A percentile compares a stretch with the other conserved stretches of the same genome.
Evolutionary conservation across 2,797 vertebrate species (phyloP).

Genomic region (Periophthalmus magnuspinnatus): DNA sequence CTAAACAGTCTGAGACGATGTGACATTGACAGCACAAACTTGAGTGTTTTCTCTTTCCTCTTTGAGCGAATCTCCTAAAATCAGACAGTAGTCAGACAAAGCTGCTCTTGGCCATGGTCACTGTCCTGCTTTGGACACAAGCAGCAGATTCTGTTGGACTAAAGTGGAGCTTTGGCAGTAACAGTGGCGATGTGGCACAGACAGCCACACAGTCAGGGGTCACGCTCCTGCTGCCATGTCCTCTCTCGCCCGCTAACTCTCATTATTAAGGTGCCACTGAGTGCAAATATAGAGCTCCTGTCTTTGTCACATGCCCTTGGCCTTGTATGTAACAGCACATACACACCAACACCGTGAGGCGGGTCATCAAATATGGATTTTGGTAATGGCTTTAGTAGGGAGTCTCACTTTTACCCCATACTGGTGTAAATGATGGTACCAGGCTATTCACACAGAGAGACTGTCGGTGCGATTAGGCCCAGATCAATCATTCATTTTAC

Average conservation of each 20-base stretch:
- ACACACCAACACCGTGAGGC: constrained; percentile 21
- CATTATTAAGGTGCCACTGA: constrained; percentile 61
- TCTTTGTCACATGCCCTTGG: constrained; percentile 51
- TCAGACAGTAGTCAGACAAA: constrained; percentile 24
- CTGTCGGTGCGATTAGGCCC: constrained; percentile 34
- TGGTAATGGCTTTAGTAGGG: constrained; percentile 41
- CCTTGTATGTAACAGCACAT: constrained; percentile 45
- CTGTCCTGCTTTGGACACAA: constrained; percentile 22
- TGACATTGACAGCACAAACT: constrained; percentile 55
- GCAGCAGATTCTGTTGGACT: constrained; percentile 29
- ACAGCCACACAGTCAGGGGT: constrained; percentile 27
- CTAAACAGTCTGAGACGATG: constrained; percentile 51
- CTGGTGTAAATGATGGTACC: constrained; percentile 56
- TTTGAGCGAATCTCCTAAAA: constrained; percentile 13
- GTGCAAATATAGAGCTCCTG: constrained; percentile 65
- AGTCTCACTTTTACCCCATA: constrained; percentile 40
- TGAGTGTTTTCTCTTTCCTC: constrained; percentile 11
- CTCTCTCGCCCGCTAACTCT: constrained; percentile 36
- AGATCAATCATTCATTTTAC: constrained; percentile 33
- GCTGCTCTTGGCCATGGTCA: constrained; percentile 17
- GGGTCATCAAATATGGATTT: constrained; percentile 34
- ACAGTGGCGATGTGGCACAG: constrained; percentile 27
- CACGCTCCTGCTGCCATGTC: constrained; percentile 39
- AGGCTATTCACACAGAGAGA: constrained; percentile 40
- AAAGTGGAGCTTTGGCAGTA: constrained; percentile 33